Conservation (phyloP, 64 coral and sea anemone genomes). For the Montipora cactus region DNA sequence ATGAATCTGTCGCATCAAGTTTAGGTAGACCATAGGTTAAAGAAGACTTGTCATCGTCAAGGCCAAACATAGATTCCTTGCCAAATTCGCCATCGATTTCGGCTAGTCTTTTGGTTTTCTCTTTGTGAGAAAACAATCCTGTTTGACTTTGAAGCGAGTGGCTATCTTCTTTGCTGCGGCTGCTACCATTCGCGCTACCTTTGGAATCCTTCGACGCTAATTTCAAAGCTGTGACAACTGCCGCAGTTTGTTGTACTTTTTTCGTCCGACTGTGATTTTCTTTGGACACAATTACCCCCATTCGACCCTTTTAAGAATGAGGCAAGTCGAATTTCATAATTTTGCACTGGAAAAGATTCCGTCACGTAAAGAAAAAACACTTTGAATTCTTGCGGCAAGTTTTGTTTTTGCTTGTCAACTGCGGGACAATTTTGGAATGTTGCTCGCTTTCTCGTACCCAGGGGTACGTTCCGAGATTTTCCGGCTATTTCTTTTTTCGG, state of each 20-base stretch:
- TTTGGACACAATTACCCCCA: constrained; percentile 90
- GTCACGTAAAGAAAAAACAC: not conserved
- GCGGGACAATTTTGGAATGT: not conserved
- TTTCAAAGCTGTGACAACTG: constrained; percentile 84
- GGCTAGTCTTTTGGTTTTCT: not conserved
- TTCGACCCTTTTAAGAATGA: not conserved
- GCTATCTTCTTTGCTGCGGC: not conserved
- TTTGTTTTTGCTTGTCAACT: not conserved
- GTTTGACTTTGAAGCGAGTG: not conserved
- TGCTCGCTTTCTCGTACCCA: too few relatives aligned
- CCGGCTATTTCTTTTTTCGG: too few relatives aligned
- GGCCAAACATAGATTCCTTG: not conserved
- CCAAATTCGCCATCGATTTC: not conserved
- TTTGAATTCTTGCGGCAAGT: not conserved
- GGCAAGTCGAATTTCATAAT: not conserved
- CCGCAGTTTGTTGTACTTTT: constrained; percentile 89
- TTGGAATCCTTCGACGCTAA: constrained; percentile 43
- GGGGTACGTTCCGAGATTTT: too few relatives aligned
- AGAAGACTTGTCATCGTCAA: constrained; percentile 64
- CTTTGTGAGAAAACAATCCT: not conserved
- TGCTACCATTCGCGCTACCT: not conserved
- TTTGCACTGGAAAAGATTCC: not conserved
- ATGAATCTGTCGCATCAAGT: constrained; percentile 20
- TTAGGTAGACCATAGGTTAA: constrained; percentile 83
- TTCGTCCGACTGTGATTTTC: constrained; percentile 70